Percentiles rank a stretch among this genome's conserved stretches.
These are phyloP conservation scores for Iselma pallidipennis DNA, from an alignment of 2,888 invertebrate genomes.

Conservation along the genomic window DNA sequence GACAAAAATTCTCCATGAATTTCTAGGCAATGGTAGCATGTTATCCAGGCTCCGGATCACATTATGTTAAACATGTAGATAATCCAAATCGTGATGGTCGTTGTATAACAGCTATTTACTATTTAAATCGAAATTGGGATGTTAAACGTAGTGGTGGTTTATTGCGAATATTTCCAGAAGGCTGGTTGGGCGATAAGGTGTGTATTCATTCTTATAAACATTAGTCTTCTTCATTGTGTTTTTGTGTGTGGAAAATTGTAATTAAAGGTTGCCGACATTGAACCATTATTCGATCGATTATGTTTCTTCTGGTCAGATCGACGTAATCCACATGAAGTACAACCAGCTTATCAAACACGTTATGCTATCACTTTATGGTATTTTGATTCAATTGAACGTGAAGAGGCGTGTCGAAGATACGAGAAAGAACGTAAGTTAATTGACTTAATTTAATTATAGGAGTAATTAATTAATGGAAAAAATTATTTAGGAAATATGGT, in stretches of 20 bases:
- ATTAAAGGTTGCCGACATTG: conserved; percentile 79
- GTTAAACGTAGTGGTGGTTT: conserved; percentile 82
- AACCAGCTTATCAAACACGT: conserved; percentile 85
- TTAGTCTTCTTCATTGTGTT: not conserved
- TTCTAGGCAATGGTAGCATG: conserved; percentile 99
- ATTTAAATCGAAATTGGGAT: conserved; percentile 95
- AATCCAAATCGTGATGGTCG: conserved; percentile 97
- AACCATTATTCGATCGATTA: conserved; percentile 90
- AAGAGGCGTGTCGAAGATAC: conserved; percentile 68
- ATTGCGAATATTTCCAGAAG: conserved; percentile 90
- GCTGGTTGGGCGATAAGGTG: conserved; percentile 71
- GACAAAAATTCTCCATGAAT: no score
- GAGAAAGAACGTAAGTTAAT: conserved; percentile 59
- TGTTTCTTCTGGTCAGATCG: conserved; percentile 98
- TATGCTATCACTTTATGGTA: conserved; percentile 94
- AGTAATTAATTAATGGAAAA: not conserved
- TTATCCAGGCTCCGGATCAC: conserved; percentile 92
- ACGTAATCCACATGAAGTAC: conserved; percentile 96
- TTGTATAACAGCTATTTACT: conserved; percentile 97
- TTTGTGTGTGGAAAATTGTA: no score
- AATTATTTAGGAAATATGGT: conserved; percentile 1
- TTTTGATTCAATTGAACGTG: conserved; percentile 82
- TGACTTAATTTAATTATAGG: not conserved
- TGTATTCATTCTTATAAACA: conserved; percentile 7
- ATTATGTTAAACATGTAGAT: conserved; percentile 97